Conservation (phyloP, 2,797 vertebrate genomes). For the Tokudaia muenninki region DNA sequence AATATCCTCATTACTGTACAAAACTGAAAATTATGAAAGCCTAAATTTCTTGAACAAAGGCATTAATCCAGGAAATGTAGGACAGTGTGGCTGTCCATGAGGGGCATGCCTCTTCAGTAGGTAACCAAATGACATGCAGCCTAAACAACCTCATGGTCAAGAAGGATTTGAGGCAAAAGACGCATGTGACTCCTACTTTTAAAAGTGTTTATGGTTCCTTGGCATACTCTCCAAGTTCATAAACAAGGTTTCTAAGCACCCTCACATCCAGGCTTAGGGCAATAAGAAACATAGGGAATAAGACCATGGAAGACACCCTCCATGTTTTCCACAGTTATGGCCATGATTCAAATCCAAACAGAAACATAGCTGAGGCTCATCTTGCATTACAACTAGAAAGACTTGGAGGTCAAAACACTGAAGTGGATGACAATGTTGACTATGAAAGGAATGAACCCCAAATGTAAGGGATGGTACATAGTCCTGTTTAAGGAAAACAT, state of each 20-base stretch:
- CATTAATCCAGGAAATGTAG: background rate
- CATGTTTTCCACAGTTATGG: background rate
- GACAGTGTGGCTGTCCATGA: background rate
- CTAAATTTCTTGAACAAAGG: background rate
- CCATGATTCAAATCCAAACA: slow-evolving; percentile 88
- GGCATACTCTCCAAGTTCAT: background rate
- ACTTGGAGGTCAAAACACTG: slow-evolving; percentile 94
- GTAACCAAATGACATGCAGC: background rate
- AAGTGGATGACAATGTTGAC: slow-evolving; percentile 95
- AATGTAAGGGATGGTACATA: slow-evolving; percentile 89
- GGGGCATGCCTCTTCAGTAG: background rate
- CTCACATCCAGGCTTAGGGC: background rate
- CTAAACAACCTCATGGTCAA: background rate
- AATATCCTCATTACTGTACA: background rate
- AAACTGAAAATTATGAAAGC: background rate
- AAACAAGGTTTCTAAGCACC: background rate
- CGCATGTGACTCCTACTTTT: background rate
- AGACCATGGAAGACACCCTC: background rate
- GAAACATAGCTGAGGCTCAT: slow-evolving; percentile 93
- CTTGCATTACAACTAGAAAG: slow-evolving; percentile 92
- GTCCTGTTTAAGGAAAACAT: slow-evolving; percentile 49
- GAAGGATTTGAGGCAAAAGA: background rate
- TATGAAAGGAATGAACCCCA: slow-evolving; percentile 95
- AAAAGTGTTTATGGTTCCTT: background rate
- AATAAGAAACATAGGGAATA: background rate